Conservation (phyloP, 2,113 vertebrate genomes). For the Hoplias malabaricus region DNA sequence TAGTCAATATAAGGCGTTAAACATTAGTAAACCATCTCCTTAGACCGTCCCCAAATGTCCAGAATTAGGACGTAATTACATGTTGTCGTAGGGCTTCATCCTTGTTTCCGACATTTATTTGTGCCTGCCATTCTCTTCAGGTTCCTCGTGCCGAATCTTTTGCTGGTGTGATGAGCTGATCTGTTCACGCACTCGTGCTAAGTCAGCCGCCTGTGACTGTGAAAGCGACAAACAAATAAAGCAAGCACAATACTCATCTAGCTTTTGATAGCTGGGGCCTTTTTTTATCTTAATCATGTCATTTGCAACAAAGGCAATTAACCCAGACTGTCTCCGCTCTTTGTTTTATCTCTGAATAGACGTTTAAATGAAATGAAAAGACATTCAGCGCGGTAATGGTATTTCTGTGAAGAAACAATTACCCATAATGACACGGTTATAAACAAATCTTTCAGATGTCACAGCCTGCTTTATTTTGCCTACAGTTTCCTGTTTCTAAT, state of each 20-base stretch:
- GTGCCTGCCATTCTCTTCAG: background rate
- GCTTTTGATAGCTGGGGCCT: constrained; percentile 62
- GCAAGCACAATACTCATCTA: constrained; percentile 64
- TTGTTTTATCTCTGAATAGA: constrained; percentile 79
- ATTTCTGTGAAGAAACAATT: constrained; percentile 78
- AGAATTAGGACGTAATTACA: background rate
- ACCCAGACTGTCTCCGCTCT: constrained; percentile 71
- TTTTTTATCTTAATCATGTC: constrained; percentile 79
- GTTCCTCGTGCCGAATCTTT: too few relatives aligned
- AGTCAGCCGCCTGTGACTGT: constrained; percentile 52
- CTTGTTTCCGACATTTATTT: background rate
- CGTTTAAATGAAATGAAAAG: constrained; percentile 76
- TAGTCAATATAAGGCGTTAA: too few relatives aligned
- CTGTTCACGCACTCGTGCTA: constrained; percentile 50
- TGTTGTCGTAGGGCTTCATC: background rate
- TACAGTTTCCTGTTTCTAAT: constrained; percentile 71
- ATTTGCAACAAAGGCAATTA: constrained; percentile 80
- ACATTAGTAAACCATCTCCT: too few relatives aligned
- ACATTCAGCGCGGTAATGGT: constrained; percentile 73
- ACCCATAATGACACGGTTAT: constrained; percentile 76
- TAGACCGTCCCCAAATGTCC: background rate
- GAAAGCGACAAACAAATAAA: constrained; percentile 71
- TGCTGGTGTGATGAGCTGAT: constrained; percentile 49
- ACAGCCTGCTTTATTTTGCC: constrained; percentile 71
- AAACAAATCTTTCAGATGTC: constrained; percentile 80